Evolutionary conservation across 2,113 vertebrate genomes (phyloP), one percentile per base, ranked within the genome.

Genomic region (Chrysemys picta): DNA sequence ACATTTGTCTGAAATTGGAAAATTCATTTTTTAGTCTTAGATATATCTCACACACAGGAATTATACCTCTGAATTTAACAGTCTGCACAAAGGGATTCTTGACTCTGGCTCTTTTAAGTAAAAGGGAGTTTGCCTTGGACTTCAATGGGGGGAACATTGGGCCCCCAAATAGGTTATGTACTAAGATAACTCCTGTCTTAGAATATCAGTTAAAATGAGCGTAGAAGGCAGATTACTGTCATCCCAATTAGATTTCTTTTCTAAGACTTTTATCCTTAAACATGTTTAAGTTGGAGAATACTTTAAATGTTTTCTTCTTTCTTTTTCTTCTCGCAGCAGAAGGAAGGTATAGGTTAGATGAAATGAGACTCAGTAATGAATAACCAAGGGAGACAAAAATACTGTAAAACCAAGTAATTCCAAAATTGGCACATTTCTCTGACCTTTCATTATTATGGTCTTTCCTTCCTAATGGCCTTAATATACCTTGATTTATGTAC

Each of bases 401-500:
- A 9, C n/a, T 21, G 9, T 54, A 65, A 47, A 83, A 5, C 19
- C 29, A 3, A 0, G 59, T 45, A 22, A 8, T 49, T 81, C 89
- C 17, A 47, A 56, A 95, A 42, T 57, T 95, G 93, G 88, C n/a
- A 2, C 47, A 69, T 50, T 29, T 83, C 79, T 84, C 84, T 82
- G 88, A 80, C 87, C 84, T 54, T 62, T 2, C 0, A 0, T 1
- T 1, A 52, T 76, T 69, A 6, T 0, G 8, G 38, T 79, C 13
- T 12, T 88, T 94, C 45, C 84, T 82, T 95, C 85, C 90, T 88
- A 87, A 88, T 88, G 95, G 97, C 97, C 97, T 98, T 97, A 97
- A 96, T 80, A 82, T 87, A 87, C 65, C 50, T 88, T 86, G 19
- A 52, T 91, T 93, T 79, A 8, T 12, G 5, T 69, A 9, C 76